A percentile compares a stretch with the other conserved stretches of the same genome.
These are phyloP conservation scores for Zoanthus sociatus DNA, from an alignment of 92 coral and sea anemone genomes.

Conservation along the genomic window DNA sequence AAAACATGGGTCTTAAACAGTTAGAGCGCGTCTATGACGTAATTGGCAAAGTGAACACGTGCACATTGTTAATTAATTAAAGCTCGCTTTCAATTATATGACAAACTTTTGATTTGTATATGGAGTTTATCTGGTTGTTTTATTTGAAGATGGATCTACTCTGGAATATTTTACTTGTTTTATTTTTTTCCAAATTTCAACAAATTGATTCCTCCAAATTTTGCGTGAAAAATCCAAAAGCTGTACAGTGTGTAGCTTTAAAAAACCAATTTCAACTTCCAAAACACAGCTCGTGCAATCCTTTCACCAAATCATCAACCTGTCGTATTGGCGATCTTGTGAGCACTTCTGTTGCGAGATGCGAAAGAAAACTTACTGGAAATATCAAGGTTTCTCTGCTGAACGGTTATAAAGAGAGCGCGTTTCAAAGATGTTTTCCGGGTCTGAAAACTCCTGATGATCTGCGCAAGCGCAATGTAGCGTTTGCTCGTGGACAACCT, in stretches of 20 bases:
- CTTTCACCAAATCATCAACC: constrained; percentile 51
- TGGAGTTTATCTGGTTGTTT: background rate
- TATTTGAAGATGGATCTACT: background rate
- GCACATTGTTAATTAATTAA: constrained; percentile 20
- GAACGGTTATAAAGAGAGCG: constrained; percentile 46
- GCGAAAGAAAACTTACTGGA: constrained; percentile 66
- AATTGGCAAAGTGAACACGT: background rate
- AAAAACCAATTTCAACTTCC: constrained; percentile 86
- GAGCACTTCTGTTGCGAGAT: constrained; percentile 81
- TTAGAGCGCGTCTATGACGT: too few species aligned
- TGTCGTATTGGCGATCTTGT: constrained; percentile 93
- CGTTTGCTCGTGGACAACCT: constrained; percentile 83
- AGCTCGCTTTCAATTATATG: constrained; percentile 13
- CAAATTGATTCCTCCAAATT: constrained; percentile 54
- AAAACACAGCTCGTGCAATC: constrained; percentile 78
- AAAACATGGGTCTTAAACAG: too few species aligned
- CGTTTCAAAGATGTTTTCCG: constrained; percentile 77
- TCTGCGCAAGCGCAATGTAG: constrained; percentile 73
- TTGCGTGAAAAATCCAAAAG: constrained; percentile 78
- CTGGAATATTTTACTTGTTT: constrained; percentile 1
- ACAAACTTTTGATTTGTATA: background rate
- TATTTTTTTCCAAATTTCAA: background rate
- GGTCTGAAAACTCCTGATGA: constrained; percentile 63
- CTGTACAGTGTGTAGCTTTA: constrained; percentile 87
- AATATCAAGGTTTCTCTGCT: constrained; percentile 71